Percentiles rank a stretch among this genome's conserved stretches.
These are phyloP conservation scores for Adoxophyes honmai DNA, from an alignment of 1,140 invertebrate genomes.

Conservation along the genomic window DNA sequence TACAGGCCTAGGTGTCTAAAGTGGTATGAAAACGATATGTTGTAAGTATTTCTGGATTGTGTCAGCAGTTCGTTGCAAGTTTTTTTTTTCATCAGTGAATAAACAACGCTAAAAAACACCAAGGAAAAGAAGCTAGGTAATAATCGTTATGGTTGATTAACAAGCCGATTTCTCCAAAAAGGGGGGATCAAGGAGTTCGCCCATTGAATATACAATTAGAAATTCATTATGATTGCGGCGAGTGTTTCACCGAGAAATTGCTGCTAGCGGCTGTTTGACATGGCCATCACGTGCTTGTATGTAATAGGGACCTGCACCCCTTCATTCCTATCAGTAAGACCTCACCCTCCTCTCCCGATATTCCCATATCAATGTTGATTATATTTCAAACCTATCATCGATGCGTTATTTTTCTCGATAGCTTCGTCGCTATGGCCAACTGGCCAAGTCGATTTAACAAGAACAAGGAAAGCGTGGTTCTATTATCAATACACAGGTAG, in stretches of 20 bases:
- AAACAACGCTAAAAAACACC: too few relatives aligned
- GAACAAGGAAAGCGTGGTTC: too few relatives aligned
- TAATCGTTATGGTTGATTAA: background rate
- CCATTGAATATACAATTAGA: conserved; percentile 52
- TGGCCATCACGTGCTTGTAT: conserved; percentile 51
- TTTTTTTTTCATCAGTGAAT: too few relatives aligned
- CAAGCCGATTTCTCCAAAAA: conserved; percentile 29
- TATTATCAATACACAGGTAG: background rate
- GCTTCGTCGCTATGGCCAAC: too few relatives aligned
- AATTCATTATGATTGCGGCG: conserved; percentile 49
- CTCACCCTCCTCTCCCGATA: background rate
- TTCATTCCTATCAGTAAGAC: conserved; percentile 9
- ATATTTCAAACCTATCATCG: background rate
- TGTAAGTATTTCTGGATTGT: too few relatives aligned
- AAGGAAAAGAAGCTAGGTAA: background rate
- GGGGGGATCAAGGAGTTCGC: conserved; percentile 35
- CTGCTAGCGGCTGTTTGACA: conserved; percentile 26
- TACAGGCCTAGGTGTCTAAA: too few relatives aligned
- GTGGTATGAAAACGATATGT: too few relatives aligned
- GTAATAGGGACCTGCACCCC: conserved; percentile 31
- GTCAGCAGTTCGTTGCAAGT: too few relatives aligned
- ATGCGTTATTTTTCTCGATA: too few relatives aligned
- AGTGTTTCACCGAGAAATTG: conserved; percentile 33
- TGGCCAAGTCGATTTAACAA: too few relatives aligned
- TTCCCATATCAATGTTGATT: background rate